Percentiles rank a stretch among this genome's conserved stretches.
Conservation (phyloP, 2,888 invertebrate species). For the Conomelus anceps region DNA sequence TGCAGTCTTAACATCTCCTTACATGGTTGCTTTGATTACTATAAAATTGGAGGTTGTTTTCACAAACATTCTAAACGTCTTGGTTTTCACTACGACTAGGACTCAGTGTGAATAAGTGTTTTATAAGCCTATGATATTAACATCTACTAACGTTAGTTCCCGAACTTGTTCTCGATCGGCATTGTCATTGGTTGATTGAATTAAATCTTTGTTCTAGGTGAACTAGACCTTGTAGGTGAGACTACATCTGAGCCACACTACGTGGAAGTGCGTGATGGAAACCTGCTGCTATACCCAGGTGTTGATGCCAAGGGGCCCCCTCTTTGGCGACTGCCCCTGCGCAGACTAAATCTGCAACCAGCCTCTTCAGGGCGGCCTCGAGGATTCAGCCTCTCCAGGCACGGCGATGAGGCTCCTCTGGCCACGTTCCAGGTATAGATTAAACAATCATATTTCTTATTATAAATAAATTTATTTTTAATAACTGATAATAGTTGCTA, state of each 20-base stretch:
- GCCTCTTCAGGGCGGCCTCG: constrained; percentile 23
- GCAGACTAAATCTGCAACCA: constrained; percentile 28
- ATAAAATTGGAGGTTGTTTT: neutral
- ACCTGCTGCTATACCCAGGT: constrained; percentile 25
- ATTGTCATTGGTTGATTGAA: neutral
- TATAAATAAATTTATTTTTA: no score
- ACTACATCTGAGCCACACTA: constrained; percentile 24
- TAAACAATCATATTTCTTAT: no score
- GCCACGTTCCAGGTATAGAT: constrained; percentile 26
- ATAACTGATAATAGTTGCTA: no score
- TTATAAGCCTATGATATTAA: no score
- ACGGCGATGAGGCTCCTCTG: constrained; percentile 24
- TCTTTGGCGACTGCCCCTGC: constrained; percentile 26
- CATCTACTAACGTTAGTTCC: no score
- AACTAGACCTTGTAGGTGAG: constrained; percentile 25
- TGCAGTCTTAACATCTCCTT: neutral
- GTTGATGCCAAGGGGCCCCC: constrained; percentile 12
- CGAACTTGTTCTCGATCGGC: no score
- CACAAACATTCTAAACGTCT: no score
- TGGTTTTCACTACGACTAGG: no score
- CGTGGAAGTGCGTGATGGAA: constrained; percentile 29
- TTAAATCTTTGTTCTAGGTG: constrained; percentile 17
- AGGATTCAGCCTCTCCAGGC: constrained; percentile 27
- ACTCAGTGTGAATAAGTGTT: no score
- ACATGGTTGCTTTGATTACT: neutral